Conservation (phyloP, 1,140 invertebrate species). For the Drosophila asahinai region DNA sequence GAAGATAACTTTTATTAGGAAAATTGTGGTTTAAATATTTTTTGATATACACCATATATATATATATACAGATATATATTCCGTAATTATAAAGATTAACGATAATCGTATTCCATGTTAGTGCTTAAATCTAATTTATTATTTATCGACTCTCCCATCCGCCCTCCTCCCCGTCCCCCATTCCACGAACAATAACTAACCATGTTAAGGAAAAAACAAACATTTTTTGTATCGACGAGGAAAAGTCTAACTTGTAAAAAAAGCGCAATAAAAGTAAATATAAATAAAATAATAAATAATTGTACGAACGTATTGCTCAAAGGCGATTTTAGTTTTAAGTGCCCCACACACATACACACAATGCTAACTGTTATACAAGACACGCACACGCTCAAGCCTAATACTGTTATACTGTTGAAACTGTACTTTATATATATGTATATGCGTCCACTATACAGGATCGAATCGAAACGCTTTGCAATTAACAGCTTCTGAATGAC, state of each 20-base stretch:
- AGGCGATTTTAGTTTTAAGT: slow-evolving; percentile 42
- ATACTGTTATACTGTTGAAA: slow-evolving; percentile 65
- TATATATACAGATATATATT: slow-evolving; percentile 49
- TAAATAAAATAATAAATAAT: slow-evolving; percentile 1
- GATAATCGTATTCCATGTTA: slow-evolving; percentile 68
- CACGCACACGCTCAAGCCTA: slow-evolving; percentile 44
- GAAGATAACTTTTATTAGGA: slow-evolving; percentile 39
- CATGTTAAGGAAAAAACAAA: slow-evolving; percentile 2
- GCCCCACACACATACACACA: slow-evolving; percentile 35
- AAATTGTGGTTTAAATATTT: slow-evolving; percentile 53
- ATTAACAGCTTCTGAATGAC: slow-evolving; percentile 34
- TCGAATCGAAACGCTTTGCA: slow-evolving; percentile 29
- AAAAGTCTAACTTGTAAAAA: slow-evolving; percentile 52
- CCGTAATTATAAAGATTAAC: slow-evolving; percentile 40
- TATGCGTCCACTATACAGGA: slow-evolving; percentile 19
- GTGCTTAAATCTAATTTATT: slow-evolving; percentile 82
- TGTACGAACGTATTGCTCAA: slow-evolving; percentile 41
- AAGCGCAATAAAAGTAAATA: slow-evolving; percentile 3
- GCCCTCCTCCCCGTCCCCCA: neutral
- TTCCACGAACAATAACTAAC: slow-evolving; percentile 33
- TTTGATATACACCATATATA: slow-evolving; percentile 42
- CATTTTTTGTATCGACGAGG: slow-evolving; percentile 25
- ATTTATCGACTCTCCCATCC: slow-evolving; percentile 30
- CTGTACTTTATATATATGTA: slow-evolving; percentile 49
- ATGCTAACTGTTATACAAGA: slow-evolving; percentile 73